Evolutionary conservation across 1,140 invertebrate genomes (phyloP).

Genomic region (Colletes gigas): DNA sequence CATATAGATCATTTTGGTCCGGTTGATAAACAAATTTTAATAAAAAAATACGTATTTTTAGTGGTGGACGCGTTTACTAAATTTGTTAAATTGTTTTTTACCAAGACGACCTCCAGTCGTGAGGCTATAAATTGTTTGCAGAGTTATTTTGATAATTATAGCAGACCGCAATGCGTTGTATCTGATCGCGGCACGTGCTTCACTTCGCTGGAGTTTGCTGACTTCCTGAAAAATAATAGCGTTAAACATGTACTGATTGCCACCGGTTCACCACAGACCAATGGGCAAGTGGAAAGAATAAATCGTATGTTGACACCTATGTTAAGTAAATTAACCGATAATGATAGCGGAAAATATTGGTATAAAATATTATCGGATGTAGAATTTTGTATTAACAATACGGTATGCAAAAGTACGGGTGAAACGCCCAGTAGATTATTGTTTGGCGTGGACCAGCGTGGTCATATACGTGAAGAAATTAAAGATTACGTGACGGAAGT

Average conservation of each 20-base stretch:
- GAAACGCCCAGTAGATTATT: slow-evolving; percentile 3
- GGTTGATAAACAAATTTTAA: background rate
- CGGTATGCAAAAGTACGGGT: no score
- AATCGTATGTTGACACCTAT: slow-evolving; percentile 5
- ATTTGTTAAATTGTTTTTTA: slow-evolving; percentile 1
- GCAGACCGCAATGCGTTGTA: background rate
- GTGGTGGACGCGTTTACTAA: slow-evolving; percentile 7
- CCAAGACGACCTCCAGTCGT: background rate
- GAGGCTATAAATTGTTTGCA: background rate
- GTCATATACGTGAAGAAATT: background rate
- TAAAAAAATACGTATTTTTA: slow-evolving; percentile 28
- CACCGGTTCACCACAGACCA: background rate
- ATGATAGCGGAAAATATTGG: background rate
- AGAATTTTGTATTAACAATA: slow-evolving; percentile 3
- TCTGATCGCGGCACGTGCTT: no score
- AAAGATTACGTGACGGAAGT: background rate
- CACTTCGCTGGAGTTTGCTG: background rate
- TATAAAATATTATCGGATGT: slow-evolving; percentile 9
- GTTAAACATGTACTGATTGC: slow-evolving; percentile 4
- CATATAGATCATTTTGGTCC: slow-evolving; percentile 13
- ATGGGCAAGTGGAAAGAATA: background rate
- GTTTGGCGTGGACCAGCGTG: background rate
- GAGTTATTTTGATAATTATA: slow-evolving; percentile 9
- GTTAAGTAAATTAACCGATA: slow-evolving; percentile 1
- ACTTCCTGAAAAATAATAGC: background rate